phyloP scores from a whole-genome alignment of 64 coral and sea anemone genomes.

The Platygyra sinensis region DNA sequence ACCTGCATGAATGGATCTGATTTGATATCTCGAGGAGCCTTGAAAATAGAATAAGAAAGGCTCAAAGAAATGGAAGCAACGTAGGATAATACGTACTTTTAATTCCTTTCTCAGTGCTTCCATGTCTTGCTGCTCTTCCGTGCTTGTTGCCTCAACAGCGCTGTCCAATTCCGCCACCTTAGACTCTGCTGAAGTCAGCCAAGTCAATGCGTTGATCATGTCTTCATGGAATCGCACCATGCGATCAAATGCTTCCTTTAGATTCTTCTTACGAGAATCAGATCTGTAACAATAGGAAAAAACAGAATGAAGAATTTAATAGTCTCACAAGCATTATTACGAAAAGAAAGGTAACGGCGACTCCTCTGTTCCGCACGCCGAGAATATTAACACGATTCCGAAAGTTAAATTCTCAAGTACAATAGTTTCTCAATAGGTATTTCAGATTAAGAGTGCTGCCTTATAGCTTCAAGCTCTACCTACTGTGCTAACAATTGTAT shows the following conservation, averaged over 20 bases:
- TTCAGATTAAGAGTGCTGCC: not conserved
- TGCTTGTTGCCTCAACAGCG: constrained; percentile 77
- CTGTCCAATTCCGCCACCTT: constrained; percentile 93
- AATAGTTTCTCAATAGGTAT: not conserved
- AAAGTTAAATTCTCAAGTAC: not conserved
- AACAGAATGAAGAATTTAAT: not conserved
- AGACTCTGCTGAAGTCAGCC: constrained; percentile 89
- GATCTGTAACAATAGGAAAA: constrained; percentile 35
- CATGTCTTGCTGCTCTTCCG: constrained; percentile 73
- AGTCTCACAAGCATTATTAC: too few species aligned
- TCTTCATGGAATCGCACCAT: constrained; percentile 94
- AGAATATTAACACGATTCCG: not conserved
- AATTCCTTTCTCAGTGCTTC: constrained; percentile 78
- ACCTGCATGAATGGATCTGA: too few species aligned
- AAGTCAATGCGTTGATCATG: constrained; percentile 92
- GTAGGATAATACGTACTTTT: constrained; percentile 45
- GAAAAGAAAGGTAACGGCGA: too few species aligned
- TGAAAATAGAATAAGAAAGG: not conserved
- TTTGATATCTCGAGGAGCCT: not conserved
- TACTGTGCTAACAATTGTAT: not conserved
- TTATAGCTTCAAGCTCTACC: not conserved
- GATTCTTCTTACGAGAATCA: constrained; percentile 77
- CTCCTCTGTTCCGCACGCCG: not conserved
- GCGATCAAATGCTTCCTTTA: constrained; percentile 88
- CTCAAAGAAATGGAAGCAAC: not conserved